Evolutionary conservation across 92 coral and sea anemone genomes (phyloP).

Genomic region (Porites cylindrica): DNA sequence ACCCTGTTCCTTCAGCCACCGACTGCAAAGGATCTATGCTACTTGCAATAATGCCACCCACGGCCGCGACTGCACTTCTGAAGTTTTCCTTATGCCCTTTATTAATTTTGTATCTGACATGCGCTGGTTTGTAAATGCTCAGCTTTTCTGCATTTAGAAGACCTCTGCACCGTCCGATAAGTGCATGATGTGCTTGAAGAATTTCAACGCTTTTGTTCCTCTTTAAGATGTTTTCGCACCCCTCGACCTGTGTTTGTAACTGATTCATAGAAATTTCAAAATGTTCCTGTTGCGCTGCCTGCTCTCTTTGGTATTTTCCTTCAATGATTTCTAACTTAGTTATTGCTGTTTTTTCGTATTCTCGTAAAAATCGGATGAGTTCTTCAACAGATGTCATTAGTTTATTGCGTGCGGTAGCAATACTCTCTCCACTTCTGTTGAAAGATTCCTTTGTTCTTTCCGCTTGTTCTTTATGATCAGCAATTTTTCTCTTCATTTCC

Average conservation of each 20-base stretch:
- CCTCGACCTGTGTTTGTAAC: neutral
- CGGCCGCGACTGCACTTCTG: neutral
- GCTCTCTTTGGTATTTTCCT: slow-evolving; percentile 35
- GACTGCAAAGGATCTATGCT: slow-evolving; percentile 50
- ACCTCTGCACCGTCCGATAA: slow-evolving; percentile 12
- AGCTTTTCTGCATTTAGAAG: neutral
- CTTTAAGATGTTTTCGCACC: slow-evolving; percentile 4
- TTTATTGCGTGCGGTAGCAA: slow-evolving; percentile 13
- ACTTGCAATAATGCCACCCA: slow-evolving; percentile 49
- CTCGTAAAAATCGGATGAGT: slow-evolving; percentile 21
- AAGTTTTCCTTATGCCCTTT: neutral
- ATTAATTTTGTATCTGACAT: neutral
- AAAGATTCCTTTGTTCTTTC: neutral
- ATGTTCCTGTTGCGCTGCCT: slow-evolving; percentile 6
- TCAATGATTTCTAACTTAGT: neutral
- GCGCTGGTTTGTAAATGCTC: slow-evolving; percentile 2
- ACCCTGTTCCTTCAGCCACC: slow-evolving; percentile 54
- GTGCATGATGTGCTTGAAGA: slow-evolving; percentile 5
- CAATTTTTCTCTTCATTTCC: slow-evolving; percentile 5
- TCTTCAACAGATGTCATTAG: slow-evolving; percentile 22
- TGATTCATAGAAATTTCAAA: slow-evolving; percentile 1
- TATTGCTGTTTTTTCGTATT: slow-evolving; percentile 2
- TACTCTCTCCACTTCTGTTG: neutral
- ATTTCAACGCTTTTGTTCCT: slow-evolving; percentile 13
- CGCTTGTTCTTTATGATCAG: neutral